These are phyloP conservation scores for Barypeithes pellucidus DNA, from an alignment of 2,888 invertebrate species.

Conservation along the genomic window DNA sequence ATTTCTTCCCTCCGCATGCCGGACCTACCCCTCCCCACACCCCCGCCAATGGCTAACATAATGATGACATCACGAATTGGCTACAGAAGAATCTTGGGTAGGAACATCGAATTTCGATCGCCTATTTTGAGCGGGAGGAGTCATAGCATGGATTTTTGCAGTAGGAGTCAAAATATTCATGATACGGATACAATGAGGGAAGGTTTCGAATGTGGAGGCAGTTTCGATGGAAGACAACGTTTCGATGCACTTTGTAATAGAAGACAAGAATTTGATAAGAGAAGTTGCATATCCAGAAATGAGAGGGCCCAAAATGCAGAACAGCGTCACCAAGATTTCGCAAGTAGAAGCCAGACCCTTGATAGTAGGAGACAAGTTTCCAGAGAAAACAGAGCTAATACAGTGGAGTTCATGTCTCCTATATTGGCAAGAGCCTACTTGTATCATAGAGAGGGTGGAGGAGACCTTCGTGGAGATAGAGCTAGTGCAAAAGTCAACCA, in stretches of 20 bases:
- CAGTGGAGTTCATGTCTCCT: conserved; percentile 46
- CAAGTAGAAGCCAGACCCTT: conserved; percentile 19
- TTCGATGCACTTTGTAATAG: not conserved
- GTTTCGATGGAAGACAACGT: conserved; percentile 1
- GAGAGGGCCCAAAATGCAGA: not conserved
- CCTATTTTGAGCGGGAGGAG: conserved; percentile 57
- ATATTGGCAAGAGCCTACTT: conserved; percentile 44
- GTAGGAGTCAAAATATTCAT: conserved; percentile 13
- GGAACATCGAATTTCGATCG: conserved; percentile 56
- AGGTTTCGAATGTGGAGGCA: not conserved
- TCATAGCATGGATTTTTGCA: conserved; percentile 44
- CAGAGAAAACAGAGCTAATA: conserved; percentile 30
- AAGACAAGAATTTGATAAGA: not conserved
- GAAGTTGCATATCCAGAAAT: not conserved
- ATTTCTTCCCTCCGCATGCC: conserved; percentile 63
- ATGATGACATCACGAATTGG: conserved; percentile 67
- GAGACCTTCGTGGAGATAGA: not conserved
- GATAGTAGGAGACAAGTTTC: conserved; percentile 11
- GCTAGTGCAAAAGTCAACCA: not conserved
- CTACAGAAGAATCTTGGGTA: conserved; percentile 63
- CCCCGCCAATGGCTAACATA: conserved; percentile 69
- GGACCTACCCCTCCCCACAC: conserved; percentile 68
- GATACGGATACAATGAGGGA: not conserved
- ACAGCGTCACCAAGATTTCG: not conserved
- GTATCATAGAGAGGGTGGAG: conserved; percentile 35